These are phyloP conservation scores for Ciconia boyciana DNA, from an alignment of 2,113 vertebrate species.

Conservation along the genomic window DNA sequence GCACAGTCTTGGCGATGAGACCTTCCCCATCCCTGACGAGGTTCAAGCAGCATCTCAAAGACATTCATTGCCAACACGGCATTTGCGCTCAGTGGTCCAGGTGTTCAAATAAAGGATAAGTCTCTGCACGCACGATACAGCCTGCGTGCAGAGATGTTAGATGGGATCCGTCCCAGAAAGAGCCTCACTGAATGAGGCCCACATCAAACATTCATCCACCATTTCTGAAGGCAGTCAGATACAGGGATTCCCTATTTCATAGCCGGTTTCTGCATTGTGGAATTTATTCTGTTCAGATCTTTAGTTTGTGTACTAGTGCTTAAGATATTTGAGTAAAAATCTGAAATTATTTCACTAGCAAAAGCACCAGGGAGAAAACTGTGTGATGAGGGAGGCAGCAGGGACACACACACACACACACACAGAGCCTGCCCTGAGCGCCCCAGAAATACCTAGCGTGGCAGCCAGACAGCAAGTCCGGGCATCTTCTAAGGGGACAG, in stretches of 20 bases:
- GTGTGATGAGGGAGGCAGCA: not conserved
- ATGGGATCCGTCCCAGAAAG: not conserved
- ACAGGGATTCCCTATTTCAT: not conserved
- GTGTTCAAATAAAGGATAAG: not conserved
- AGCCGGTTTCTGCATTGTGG: not conserved
- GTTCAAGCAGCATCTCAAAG: not conserved
- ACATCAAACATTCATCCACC: not conserved
- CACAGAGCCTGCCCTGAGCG: not conserved
- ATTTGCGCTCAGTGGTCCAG: not conserved
- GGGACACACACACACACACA: not conserved
- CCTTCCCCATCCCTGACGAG: too few relatives aligned
- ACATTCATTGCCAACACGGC: not conserved
- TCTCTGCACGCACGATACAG: not conserved
- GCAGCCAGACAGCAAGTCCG: not conserved
- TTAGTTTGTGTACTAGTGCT: not conserved
- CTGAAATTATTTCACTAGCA: not conserved
- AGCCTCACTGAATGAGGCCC: not conserved
- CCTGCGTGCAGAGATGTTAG: not conserved
- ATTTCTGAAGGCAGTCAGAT: not conserved
- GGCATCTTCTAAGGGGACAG: not conserved
- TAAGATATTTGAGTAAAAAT: not conserved
- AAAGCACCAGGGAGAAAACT: not conserved
- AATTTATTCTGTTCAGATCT: not conserved
- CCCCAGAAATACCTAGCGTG: fast-evolving
- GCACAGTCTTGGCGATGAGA: fast-evolving